phyloP scores from a whole-genome alignment of 1,140 invertebrate genomes.

The Physella acuta region DNA sequence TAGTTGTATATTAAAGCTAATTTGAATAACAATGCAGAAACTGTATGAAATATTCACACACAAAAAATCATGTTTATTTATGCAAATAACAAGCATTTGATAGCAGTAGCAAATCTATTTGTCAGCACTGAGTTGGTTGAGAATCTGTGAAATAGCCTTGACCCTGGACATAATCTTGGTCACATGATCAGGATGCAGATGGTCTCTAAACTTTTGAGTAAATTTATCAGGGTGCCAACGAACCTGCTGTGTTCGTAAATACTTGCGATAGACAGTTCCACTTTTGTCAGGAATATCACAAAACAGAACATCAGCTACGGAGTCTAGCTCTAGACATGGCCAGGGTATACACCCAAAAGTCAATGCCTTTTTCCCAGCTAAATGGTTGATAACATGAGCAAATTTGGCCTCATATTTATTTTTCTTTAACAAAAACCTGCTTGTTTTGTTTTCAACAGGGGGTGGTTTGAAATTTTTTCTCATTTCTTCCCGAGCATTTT shows the following conservation, averaged over 20 bases:
- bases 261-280: conserved; percentile 36
- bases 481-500: conserved; percentile 20
- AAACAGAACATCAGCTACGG: conserved; percentile 39
- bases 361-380: conserved; percentile 19
- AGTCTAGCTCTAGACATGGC: conserved; percentile 36
- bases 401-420: conserved; percentile 20
- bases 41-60: too few species aligned
- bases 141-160: conserved; percentile 47
- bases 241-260: conserved; percentile 45
- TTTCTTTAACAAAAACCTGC: conserved; percentile 5
- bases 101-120: too few species aligned
- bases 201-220: conserved; percentile 45
- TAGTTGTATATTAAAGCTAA: too few species aligned
- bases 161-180: conserved; percentile 44
- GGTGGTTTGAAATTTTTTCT: conserved; percentile 20
- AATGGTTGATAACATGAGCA: not conserved
- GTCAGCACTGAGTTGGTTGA: conserved; percentile 35
- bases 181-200: conserved; percentile 35
- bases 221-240: conserved; percentile 57
- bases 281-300: conserved; percentile 33
- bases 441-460: not conserved
- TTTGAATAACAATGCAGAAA: too few species aligned
- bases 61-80: too few species aligned
- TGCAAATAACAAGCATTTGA: too few species aligned
- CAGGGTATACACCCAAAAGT: conserved; percentile 47